Base-by-base conservation (phyloP, 2,888 invertebrate species). In the Sinelater perroti region DNA sequence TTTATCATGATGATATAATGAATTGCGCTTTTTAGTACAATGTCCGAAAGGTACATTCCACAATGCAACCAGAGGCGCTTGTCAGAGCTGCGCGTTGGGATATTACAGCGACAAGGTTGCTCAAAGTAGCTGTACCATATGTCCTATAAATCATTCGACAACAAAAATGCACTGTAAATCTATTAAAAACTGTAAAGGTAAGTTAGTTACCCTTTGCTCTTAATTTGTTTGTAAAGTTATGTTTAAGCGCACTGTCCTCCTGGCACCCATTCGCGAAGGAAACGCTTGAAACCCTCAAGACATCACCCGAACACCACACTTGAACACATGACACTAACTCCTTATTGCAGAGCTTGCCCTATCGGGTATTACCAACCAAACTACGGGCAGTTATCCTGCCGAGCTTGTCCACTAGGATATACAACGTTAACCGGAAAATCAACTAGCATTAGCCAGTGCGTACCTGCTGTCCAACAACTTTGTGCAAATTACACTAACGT, bases 31-130 rank as follows among this genome's bases (percentile, higher is more conserved):
- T 70, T 52, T 51, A 76, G 88, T 87, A 3, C 82, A 83, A 70
- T 88, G 88, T 70, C 85, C 87, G 1, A 75, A 80, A 60, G 88
- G 88, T 8, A 85, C 87, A 0, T 86, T 83, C 71, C 85, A 84
- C 70, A 83, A 86, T 70, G 74, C 76, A 2, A 78, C 80, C 0
- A 75, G 71, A 3, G 78, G 80, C 61, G 73, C 72, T n/a, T 88
- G 88, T 65, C 81, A 83, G 57, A 78, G 82, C 20, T 88, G 88
- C 69, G 76, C 78, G 6, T 73, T 81, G 45, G 87, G 87, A 1
- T 80, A 79, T n/a, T 88, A 83, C 68, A 87, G 85, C 64, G 80
- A 82, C 18, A 66, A 75, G 26, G 76, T 79, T 21, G 87, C 85
- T 1, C 82, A 84, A 56, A 72, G 75, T 0, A 70, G 77, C 0